A percentile compares a stretch with the other conserved stretches of the same genome.
These are phyloP conservation scores for Nycticorax nycticorax DNA, from an alignment of 2,113 vertebrate genomes.

Conservation along the genomic window DNA sequence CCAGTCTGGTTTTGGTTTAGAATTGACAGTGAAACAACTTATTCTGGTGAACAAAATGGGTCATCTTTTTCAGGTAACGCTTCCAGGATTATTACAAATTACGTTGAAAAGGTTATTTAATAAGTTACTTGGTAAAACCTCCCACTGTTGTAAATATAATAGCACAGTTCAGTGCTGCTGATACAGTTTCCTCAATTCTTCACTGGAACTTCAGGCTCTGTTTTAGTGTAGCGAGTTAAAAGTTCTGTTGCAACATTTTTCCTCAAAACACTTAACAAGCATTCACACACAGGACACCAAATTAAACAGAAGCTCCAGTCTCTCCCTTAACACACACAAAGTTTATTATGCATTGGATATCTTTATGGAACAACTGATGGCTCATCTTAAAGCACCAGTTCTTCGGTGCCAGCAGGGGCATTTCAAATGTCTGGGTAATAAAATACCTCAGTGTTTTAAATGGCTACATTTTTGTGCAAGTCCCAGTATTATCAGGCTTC, in stretches of 20 bases:
- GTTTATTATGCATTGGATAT: background rate
- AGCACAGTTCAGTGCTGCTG: background rate
- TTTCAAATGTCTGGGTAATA: background rate
- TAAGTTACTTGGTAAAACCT: background rate
- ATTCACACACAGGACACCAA: background rate
- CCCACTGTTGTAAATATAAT: background rate
- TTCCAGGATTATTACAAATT: background rate
- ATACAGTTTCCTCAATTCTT: background rate
- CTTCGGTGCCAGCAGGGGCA: background rate
- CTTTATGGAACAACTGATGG: background rate
- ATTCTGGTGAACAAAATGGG: background rate
- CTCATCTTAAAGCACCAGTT: background rate
- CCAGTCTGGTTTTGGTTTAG: background rate
- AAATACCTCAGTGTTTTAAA: background rate
- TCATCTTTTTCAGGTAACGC: background rate
- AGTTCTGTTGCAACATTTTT: background rate
- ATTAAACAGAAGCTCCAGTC: background rate
- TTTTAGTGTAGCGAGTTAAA: background rate
- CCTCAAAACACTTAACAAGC: background rate
- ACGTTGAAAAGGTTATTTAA: background rate
- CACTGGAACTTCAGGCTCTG: background rate
- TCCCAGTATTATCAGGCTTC: background rate
- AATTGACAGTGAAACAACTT: background rate
- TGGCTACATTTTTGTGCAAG: background rate
- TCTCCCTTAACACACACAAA: background rate